phyloP scores from a whole-genome alignment of 2,888 invertebrate genomes.

The Volucella zonaria region DNA sequence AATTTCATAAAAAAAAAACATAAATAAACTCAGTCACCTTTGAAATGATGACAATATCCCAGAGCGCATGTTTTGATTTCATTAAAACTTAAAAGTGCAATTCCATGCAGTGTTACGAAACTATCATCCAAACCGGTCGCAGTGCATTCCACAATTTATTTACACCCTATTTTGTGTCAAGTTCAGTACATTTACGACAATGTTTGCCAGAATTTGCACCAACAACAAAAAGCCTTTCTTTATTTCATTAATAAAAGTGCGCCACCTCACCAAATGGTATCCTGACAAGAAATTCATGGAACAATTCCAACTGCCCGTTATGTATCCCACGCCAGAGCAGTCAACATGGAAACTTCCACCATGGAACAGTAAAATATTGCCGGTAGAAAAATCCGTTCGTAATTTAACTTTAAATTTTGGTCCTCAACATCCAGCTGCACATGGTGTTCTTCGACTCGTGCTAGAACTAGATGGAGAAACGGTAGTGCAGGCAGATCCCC shows the following conservation, averaged over 20 bases:
- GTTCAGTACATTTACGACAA: neutral
- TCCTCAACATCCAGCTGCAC: conserved; percentile 95
- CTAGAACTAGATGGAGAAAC: conserved; percentile 91
- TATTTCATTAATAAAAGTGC: neutral
- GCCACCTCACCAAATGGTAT: conserved; percentile 83
- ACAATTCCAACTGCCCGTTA: conserved; percentile 84
- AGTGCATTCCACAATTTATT: neutral
- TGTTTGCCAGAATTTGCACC: conserved; percentile 13
- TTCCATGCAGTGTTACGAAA: neutral
- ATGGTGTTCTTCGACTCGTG: conserved; percentile 91
- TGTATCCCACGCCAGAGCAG: conserved; percentile 84
- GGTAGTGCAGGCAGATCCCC: conserved; percentile 91
- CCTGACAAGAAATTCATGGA: conserved; percentile 85
- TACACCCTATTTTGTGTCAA: neutral
- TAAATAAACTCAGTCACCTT: neutral
- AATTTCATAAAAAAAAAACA: no score
- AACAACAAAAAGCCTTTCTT: neutral
- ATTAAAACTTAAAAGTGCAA: neutral
- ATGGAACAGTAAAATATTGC: conserved; percentile 80
- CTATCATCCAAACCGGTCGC: neutral
- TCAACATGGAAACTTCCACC: conserved; percentile 78
- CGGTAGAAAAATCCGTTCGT: conserved; percentile 85
- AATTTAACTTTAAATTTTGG: conserved; percentile 91
- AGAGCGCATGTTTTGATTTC: conserved; percentile 1
- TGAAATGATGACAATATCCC: neutral